phyloP scores from a whole-genome alignment of 2,113 vertebrate species.

The Panthera leo region DNA sequence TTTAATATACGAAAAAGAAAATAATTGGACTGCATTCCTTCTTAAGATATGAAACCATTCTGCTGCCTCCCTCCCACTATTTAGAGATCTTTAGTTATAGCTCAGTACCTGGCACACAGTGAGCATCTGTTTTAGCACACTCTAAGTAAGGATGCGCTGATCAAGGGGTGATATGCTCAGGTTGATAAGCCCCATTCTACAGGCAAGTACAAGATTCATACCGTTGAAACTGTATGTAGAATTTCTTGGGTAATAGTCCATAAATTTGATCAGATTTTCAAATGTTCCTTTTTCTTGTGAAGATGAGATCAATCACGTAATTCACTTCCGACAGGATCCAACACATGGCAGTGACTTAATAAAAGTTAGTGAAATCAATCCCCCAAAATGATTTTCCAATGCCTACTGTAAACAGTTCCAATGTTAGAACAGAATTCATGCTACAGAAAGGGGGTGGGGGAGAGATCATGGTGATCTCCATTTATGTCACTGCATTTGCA shows the following conservation, averaged over 20 bases:
- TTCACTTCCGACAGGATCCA: neutral
- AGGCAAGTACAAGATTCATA: neutral
- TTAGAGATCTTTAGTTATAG: neutral
- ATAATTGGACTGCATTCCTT: neutral
- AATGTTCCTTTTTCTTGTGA: neutral
- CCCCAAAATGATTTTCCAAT: neutral
- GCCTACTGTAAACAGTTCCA: neutral
- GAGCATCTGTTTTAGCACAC: neutral
- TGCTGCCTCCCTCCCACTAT: neutral
- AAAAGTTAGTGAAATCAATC: neutral
- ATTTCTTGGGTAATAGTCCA: neutral
- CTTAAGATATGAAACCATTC: neutral
- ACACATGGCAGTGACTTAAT: neutral
- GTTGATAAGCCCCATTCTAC: neutral
- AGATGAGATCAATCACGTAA: neutral
- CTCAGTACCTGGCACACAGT: neutral
- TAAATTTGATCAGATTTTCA: slow-evolving; percentile 17
- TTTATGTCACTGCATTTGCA: neutral
- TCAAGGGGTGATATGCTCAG: neutral
- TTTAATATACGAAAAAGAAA: slow-evolving; percentile 20
- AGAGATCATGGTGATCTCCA: neutral
- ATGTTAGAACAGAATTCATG: neutral
- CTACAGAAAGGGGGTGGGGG: neutral
- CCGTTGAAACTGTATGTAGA: neutral
- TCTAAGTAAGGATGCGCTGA: neutral